Base-by-base conservation (phyloP, 2,797 vertebrate species). In the Enteromius afrohamiltoni region DNA sequence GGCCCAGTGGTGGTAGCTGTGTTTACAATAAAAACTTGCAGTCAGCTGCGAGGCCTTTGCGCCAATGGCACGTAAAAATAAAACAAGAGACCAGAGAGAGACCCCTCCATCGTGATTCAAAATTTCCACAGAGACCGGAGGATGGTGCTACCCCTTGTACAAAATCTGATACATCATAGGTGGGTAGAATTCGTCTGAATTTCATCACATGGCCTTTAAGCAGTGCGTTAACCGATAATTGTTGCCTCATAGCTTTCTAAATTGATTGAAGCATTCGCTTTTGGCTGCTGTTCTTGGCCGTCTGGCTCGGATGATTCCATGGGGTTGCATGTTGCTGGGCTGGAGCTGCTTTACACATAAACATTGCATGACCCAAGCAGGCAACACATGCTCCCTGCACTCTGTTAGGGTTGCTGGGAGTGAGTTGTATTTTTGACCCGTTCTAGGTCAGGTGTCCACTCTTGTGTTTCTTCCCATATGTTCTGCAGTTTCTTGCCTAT, bases 311-410 rank as follows among this genome's bases (percentile, higher is more conserved):
- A 83, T 62, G 79, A 37, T 86, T 69, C 62, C 37, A 40, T 65
- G 71, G 45, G 60, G 49, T 71, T 79, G 64, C 37, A 67, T 70
- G 53, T 85, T 71, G 11, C 65, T n/a, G 47, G 65, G 55, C 64
- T 45, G 17, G 74, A 67, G 77, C 60, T 71, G 26, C 75, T 81
- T 83, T 81, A 85, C 80, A 83, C 84, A 84, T 80, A 85, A 85
- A 89, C 87, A 88, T 94, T 93, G 94, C 93, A 94, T 93, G 93
- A 92, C 91, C 90, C 91, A 89, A 91, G 93, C 91, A 87, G 87
- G 90, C 87, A 86, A 89, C 86, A 85, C 87, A 85, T 3, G 62
- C 89, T 92, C 69, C 73, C 21, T 75, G 37, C 19, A 69, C 89
- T 88, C 70, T 79, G 87, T 89, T 89, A 88, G 90, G 87, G 91